These are phyloP conservation scores for Dreissena rostriformis DNA, from an alignment of 1,140 invertebrate genomes.

Conservation along the genomic window DNA sequence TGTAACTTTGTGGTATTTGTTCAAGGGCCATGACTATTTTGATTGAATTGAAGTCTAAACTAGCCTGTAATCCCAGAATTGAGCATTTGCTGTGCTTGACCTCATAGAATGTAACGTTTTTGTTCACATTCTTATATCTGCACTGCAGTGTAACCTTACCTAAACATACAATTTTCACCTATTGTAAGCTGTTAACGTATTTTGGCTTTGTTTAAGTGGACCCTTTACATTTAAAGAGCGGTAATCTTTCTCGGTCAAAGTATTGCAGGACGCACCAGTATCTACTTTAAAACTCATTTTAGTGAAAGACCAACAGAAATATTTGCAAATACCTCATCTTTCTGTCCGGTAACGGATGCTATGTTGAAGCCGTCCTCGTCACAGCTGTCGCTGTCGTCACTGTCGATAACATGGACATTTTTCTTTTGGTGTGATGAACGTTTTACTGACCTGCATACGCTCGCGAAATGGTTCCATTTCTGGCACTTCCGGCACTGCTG, in stretches of 20 bases:
- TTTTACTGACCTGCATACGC: background rate
- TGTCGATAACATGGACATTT: background rate
- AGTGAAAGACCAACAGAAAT: background rate
- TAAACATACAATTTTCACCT: background rate
- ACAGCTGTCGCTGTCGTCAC: background rate
- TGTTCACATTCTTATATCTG: background rate
- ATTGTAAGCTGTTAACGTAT: background rate
- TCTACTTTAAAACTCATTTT: background rate
- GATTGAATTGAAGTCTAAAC: background rate
- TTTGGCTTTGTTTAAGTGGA: background rate
- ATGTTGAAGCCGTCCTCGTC: background rate
- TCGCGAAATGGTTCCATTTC: slow-evolving; percentile 3
- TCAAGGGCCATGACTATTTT: background rate
- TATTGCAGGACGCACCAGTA: background rate
- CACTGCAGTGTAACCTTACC: background rate
- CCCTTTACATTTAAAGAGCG: background rate
- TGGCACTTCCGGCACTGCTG: background rate
- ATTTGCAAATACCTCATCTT: slow-evolving; percentile 5
- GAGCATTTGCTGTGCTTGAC: background rate
- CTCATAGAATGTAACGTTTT: background rate
- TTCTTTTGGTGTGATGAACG: background rate
- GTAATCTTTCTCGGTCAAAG: background rate
- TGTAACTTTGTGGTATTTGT: background rate
- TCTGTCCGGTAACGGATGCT: background rate
- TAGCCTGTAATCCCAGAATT: background rate